Evolutionary conservation across 2,888 invertebrate species (phyloP), one percentile per base, ranked within the genome.

Genomic region (Drosophila meridiana): DNA sequence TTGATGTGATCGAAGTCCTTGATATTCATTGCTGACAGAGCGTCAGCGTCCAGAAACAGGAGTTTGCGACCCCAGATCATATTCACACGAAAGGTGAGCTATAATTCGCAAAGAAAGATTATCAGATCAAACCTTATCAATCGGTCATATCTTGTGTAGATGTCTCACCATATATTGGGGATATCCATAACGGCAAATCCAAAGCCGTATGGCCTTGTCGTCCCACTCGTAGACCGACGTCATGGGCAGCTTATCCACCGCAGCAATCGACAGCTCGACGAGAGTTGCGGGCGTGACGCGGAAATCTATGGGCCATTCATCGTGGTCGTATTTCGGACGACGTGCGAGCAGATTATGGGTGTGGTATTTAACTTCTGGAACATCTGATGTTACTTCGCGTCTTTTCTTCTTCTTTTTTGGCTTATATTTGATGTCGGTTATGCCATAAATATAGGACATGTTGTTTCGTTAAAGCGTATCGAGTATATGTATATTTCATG

Each of bases 141-240:
- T n/a, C n/a, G n/a, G n/a, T n/a, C 20, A 20, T 20, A 20, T 20
- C 20, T 20, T 20, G 20, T 20, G 1, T 20, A 1, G 20, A 20
- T 1, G 1, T 20, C 20, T 64, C 71, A 95, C 95, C 92, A 87
- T 93, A 73, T 95, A 95, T 57, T 94, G 92, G 0, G 94, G 94
- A 20, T 94, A 91, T 0, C 94, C 94, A 1, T 94, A 90, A 0
- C 82, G 84, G 0, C 89, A 77, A 66, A 95, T 92, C 95, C 95
- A 95, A 0, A 88, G 78, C 0, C 92, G 93, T 0, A 95, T 94
- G 0, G 94, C 92, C 0, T 91, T 88, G 30, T 85, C 92, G 0
- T 80, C 90, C 95, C 95, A 95, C 0, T 82, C 52, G 48, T 94
- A 94, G 0, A 94, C 93, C 0, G 83, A 70, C 0, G 95, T 94